These are phyloP conservation scores for Procambarus clarkii DNA, from an alignment of 1,140 invertebrate genomes.

Conservation along the genomic window DNA sequence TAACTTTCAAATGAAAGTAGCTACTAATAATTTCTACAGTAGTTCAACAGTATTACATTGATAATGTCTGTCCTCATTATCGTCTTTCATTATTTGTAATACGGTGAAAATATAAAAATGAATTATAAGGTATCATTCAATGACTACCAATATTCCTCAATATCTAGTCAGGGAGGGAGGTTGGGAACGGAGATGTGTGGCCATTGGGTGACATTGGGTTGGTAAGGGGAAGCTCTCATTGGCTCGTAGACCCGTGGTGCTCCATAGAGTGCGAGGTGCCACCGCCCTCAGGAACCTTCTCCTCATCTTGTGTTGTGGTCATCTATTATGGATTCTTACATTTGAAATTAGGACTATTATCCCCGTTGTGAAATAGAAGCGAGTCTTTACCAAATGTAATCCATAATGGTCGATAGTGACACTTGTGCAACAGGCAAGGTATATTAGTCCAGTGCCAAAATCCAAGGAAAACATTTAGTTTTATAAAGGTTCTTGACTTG, in stretches of 20 bases:
- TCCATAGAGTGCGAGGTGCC: slow-evolving; percentile 62
- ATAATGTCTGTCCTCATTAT: neutral
- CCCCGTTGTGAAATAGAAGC: slow-evolving; percentile 22
- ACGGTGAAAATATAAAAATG: neutral
- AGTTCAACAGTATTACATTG: neutral
- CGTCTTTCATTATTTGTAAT: neutral
- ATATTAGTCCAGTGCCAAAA: slow-evolving; percentile 69
- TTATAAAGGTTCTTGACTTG: slow-evolving; percentile 54
- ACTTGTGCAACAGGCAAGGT: slow-evolving; percentile 61
- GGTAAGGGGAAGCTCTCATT: slow-evolving; percentile 61
- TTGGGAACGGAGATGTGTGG: slow-evolving; percentile 48
- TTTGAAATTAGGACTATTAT: slow-evolving; percentile 27
- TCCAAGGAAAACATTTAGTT: slow-evolving; percentile 68
- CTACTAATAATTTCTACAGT: neutral
- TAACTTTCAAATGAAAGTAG: slow-evolving; percentile 20
- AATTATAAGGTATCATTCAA: slow-evolving; percentile 20
- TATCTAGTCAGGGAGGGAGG: slow-evolving; percentile 67
- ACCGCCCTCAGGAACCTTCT: slow-evolving; percentile 59
- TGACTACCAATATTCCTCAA: slow-evolving; percentile 53
- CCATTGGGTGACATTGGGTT: slow-evolving; percentile 57
- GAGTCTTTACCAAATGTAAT: slow-evolving; percentile 27
- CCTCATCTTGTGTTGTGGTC: slow-evolving; percentile 53
- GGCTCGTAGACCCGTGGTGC: slow-evolving; percentile 63
- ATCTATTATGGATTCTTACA: slow-evolving; percentile 42
- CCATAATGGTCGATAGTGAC: slow-evolving; percentile 50